A percentile compares a stretch with the other conserved stretches of the same genome.
Evolutionary conservation across 2,888 invertebrate species (phyloP).

Genomic region (Hemithea aestivaria): DNA sequence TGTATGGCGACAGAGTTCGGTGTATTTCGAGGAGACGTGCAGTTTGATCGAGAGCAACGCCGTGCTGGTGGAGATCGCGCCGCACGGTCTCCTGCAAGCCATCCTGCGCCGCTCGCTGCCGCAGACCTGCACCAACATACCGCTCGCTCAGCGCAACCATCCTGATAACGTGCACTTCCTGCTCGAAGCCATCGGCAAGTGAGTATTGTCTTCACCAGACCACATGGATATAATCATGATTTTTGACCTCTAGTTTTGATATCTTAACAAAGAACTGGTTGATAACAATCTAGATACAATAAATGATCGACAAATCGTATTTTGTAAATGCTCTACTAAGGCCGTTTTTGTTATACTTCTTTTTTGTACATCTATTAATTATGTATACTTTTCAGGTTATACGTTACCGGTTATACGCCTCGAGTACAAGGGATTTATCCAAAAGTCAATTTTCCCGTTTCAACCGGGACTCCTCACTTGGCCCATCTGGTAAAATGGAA

Average conservation of each 20-base stretch:
- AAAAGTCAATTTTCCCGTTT: conserved; percentile 87
- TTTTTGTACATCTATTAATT: no score
- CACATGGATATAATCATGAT: no score
- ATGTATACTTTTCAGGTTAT: conserved; percentile 84
- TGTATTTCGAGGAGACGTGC: conserved; percentile 89
- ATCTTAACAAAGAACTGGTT: no score
- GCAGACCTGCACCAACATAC: conserved; percentile 81
- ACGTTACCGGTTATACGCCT: conserved; percentile 85
- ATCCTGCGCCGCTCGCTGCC: conserved; percentile 88
- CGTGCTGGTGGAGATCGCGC: conserved; percentile 91
- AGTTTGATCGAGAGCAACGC: conserved; percentile 87
- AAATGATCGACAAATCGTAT: no score
- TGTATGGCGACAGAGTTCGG: conserved; percentile 66
- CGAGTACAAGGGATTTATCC: conserved; percentile 86
- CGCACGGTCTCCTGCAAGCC: conserved; percentile 92
- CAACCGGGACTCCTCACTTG: conserved; percentile 89
- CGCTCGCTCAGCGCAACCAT: conserved; percentile 85
- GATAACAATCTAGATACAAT: no score
- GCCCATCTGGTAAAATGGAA: conserved; percentile 91
- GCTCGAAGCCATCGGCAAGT: conserved; percentile 82
- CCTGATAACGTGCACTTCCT: conserved; percentile 78
- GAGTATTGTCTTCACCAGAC: no score
- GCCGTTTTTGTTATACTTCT: no score
- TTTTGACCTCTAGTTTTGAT: no score
- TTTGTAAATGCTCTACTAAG: no score